These are phyloP conservation scores for Lophura nycthemera DNA, from an alignment of 2,113 vertebrate genomes.

Conservation along the genomic window DNA sequence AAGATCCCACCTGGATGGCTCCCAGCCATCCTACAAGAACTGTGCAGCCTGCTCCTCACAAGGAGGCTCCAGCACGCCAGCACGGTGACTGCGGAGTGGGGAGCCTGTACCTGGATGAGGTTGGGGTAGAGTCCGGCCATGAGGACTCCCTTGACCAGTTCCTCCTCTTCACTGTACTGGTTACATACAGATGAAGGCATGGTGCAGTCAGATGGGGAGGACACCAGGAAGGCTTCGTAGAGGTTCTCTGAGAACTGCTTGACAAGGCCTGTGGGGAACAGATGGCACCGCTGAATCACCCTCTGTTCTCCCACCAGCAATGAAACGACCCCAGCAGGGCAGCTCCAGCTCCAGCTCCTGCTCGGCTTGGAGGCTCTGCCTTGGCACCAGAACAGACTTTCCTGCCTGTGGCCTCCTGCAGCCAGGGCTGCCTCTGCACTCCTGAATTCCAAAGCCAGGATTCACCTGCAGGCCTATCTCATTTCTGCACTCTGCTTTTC, in stretches of 20 bases:
- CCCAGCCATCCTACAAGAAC: background rate
- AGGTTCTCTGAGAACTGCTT: conserved; percentile 95
- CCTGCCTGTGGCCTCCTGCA: background rate
- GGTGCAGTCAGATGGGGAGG: conserved; percentile 79
- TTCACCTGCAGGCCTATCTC: rapidly evolving
- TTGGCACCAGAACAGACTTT: rapidly evolving
- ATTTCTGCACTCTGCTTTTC: rapidly evolving
- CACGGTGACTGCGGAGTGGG: rapidly evolving
- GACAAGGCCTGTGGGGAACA: conserved; percentile 84
- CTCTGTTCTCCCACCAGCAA: background rate
- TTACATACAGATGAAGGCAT: conserved; percentile 82
- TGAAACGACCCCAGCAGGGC: background rate
- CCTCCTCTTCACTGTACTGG: conserved; percentile 88
- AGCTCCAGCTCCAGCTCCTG: background rate
- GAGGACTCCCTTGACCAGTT: conserved; percentile 93
- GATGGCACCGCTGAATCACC: background rate
- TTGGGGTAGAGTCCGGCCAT: conserved; percentile 95
- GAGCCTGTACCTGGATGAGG: conserved; percentile 89
- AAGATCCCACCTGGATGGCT: rapidly evolving
- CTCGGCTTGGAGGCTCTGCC: background rate
- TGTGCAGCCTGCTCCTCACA: rapidly evolving
- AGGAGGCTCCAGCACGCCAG: no score
- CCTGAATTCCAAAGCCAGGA: background rate
- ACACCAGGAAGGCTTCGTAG: conserved; percentile 86
- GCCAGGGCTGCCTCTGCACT: background rate